Conservation (phyloP, 2,797 vertebrate species). For the Sebastes aleutianus region DNA sequence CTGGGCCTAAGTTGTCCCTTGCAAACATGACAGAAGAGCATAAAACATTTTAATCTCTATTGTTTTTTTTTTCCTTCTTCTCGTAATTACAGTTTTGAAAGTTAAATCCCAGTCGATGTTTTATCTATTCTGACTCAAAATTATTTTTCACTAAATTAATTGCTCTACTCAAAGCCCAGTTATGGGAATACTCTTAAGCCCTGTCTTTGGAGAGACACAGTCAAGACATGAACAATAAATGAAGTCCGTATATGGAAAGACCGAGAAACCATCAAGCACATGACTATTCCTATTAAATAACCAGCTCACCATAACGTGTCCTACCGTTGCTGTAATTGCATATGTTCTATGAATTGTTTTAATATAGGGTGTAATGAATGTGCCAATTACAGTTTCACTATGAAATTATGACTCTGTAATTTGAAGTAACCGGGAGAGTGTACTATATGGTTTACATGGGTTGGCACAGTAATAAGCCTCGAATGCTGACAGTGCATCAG, state of each 20-base stretch:
- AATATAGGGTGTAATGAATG: conserved; percentile 73
- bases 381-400: conserved; percentile 72
- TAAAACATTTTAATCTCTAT: conserved; percentile 29
- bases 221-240: conserved; percentile 54
- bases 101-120: conserved; percentile 66
- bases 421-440: conserved; percentile 66
- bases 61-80: conserved; percentile 35
- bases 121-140: conserved; percentile 64
- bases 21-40: conserved; percentile 20
- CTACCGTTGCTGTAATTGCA: conserved; percentile 67
- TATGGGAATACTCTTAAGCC: conserved; percentile 61
- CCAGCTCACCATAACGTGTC: conserved; percentile 52
- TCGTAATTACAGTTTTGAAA: conserved; percentile 69
- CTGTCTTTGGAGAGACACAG: conserved; percentile 53
- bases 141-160: conserved; percentile 67
- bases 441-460: conserved; percentile 69
- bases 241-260: conserved; percentile 48
- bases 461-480: conserved; percentile 74
- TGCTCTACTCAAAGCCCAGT: conserved; percentile 56
- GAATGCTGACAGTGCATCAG: conserved; percentile 80
- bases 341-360: conserved; percentile 73
- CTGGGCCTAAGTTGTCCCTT: conserved; percentile 13
- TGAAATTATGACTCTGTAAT: conserved; percentile 73
- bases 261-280: conserved; percentile 46
- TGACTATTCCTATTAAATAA: conserved; percentile 60